Evolutionary conservation across 1,140 invertebrate species (phyloP).

Genomic region (Chironomus tepperi): DNA sequence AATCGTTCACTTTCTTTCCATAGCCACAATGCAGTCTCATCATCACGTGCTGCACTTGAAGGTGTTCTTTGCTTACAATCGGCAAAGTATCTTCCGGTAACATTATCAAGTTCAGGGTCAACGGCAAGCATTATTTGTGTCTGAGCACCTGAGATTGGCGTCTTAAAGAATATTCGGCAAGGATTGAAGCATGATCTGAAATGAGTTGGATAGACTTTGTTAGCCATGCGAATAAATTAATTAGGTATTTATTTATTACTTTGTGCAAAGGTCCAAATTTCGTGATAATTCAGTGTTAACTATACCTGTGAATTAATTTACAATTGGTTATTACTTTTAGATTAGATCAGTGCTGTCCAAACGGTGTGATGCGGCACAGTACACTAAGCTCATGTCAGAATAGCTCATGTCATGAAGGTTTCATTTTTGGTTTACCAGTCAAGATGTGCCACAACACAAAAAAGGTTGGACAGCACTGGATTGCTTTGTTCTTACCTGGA

Average conservation of each 20-base stretch:
- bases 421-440: no score
- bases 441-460: no score
- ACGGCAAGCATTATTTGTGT: constrained; percentile 63
- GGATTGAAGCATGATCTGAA: constrained; percentile 53
- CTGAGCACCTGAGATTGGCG: constrained; percentile 61
- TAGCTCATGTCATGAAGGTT: no score
- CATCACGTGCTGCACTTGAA: constrained; percentile 48
- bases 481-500: constrained; percentile 46
- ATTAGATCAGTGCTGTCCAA: no score
- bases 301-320: constrained; percentile 41
- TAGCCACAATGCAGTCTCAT: constrained; percentile 53
- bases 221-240: neutral
- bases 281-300: constrained; percentile 60
- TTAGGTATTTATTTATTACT: neutral
- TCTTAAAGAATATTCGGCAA: constrained; percentile 63
- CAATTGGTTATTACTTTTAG: neutral
- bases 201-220: neutral
- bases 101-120: constrained; percentile 52
- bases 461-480: no score
- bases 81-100: constrained; percentile 69
- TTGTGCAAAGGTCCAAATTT: neutral
- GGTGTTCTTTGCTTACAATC: constrained; percentile 50
- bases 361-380: no score
- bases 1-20: constrained; percentile 76
- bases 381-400: no score